Percentiles rank a stretch among this genome's conserved stretches.
phyloP scores from a whole-genome alignment of 2,113 vertebrate species.

The Psettodes erumei region DNA sequence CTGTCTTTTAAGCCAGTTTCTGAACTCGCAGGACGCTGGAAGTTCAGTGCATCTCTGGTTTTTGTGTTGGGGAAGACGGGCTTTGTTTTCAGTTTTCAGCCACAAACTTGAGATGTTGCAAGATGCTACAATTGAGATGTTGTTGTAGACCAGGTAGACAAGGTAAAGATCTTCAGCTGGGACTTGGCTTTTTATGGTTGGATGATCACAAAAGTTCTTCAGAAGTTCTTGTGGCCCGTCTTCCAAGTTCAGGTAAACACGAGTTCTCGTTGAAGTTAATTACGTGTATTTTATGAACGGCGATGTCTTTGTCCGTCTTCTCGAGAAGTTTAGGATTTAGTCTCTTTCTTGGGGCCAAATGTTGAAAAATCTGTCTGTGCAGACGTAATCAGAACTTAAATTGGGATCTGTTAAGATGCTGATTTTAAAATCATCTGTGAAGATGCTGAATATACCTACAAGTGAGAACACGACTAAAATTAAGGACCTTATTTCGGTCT shows the following conservation, averaged over 20 bases:
- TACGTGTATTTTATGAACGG: not conserved
- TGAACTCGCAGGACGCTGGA: not conserved
- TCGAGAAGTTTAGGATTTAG: no score
- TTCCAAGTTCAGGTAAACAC: not conserved
- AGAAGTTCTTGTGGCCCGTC: not conserved
- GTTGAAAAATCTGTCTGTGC: no score
- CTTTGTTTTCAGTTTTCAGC: no score
- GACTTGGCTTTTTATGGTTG: accelerated
- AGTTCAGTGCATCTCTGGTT: not conserved
- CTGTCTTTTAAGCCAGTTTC: constrained; percentile 13
- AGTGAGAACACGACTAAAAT: not conserved
- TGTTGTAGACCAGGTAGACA: not conserved
- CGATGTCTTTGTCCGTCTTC: not conserved
- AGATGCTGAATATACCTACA: not conserved
- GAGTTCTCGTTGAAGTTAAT: not conserved
- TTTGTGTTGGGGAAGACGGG: not conserved
- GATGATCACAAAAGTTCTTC: not conserved
- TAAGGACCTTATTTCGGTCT: not conserved
- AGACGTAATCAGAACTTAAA: not conserved
- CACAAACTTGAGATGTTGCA: no score
- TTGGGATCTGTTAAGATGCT: not conserved
- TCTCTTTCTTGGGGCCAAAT: no score
- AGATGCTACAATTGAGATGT: not conserved
- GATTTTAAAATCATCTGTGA: no score
- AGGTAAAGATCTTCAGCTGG: not conserved